Percentiles rank a stretch among this genome's conserved stretches.
phyloP scores from a whole-genome alignment of 2,888 invertebrate genomes.

The Iphiclides podalirius region DNA sequence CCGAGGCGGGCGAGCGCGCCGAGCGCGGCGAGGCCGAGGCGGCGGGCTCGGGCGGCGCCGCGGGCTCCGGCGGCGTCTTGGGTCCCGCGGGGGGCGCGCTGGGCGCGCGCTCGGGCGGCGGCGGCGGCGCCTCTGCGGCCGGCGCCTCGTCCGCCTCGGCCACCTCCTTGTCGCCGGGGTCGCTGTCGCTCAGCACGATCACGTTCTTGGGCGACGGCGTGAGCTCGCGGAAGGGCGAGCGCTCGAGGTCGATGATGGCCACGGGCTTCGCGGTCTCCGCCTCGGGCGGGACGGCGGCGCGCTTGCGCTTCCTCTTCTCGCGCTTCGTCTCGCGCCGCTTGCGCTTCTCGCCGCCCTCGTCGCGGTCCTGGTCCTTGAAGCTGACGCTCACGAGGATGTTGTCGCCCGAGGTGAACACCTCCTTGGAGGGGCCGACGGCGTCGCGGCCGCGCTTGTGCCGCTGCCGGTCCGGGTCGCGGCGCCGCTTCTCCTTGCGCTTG shows the following conservation, averaged over 20 bases:
- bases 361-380: conserved; percentile 85
- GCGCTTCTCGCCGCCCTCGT: conserved; percentile 49
- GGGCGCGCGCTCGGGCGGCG: conserved; percentile 30
- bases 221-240: conserved; percentile 91
- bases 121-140: conserved; percentile 49
- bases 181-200: conserved; percentile 91
- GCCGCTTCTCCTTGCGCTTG: conserved; percentile 32
- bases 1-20: conserved; percentile 82
- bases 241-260: conserved; percentile 91
- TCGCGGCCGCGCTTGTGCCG: conserved; percentile 56
- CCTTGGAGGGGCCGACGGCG: conserved; percentile 84
- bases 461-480: conserved; percentile 36
- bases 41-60: conserved; percentile 55
- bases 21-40: conserved; percentile 85
- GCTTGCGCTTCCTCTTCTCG: conserved; percentile 37
- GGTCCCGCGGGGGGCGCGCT: conserved; percentile 55
- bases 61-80: conserved; percentile 82
- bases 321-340: conserved; percentile 39
- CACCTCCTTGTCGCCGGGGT: conserved; percentile 77
- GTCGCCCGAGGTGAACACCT: conserved; percentile 95
- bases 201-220: conserved; percentile 89
- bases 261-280: conserved; percentile 81
- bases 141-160: conserved; percentile 25
- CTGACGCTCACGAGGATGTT: conserved; percentile 96
- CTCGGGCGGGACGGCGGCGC: conserved; percentile 34